Evolutionary conservation across 2,888 invertebrate species (phyloP).

Genomic region (Drosophila neotestacea): DNA sequence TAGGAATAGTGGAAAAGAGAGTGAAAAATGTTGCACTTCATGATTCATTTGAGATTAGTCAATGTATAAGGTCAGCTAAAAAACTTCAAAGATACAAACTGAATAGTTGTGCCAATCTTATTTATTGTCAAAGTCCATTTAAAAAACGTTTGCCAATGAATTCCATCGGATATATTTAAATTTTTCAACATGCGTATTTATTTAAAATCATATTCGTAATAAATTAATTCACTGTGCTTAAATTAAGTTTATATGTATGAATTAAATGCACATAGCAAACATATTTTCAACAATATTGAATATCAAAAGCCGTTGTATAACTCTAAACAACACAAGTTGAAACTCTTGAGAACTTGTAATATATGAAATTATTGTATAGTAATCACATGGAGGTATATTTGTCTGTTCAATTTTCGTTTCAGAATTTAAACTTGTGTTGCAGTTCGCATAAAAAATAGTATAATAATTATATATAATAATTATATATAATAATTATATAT

Average conservation of each 20-base stretch:
- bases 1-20: not conserved
- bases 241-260: conserved; percentile 11
- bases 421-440: conserved; percentile 1
- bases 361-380: not conserved
- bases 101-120: no score
- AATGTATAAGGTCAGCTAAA: conserved; percentile 3
- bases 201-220: conserved; percentile 48
- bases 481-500: no score
- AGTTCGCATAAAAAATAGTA: conserved; percentile 21
- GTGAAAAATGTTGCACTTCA: not conserved
- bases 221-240: conserved; percentile 52
- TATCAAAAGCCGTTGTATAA: conserved; percentile 22
- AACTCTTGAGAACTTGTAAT: conserved; percentile 11
- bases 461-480: no score
- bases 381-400: conserved; percentile 19
- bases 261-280: conserved; percentile 19
- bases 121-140: no score
- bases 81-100: not conserved
- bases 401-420: not conserved
- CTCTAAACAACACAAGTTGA: not conserved
- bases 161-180: not conserved
- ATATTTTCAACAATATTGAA: conserved; percentile 18
- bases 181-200: conserved; percentile 26
- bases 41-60: conserved; percentile 7
- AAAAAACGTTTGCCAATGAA: not conserved